Percentiles rank a stretch among this genome's conserved stretches.
These are phyloP conservation scores for Diabrotica virgifera DNA, from an alignment of 1,140 invertebrate species.

Conservation along the genomic window DNA sequence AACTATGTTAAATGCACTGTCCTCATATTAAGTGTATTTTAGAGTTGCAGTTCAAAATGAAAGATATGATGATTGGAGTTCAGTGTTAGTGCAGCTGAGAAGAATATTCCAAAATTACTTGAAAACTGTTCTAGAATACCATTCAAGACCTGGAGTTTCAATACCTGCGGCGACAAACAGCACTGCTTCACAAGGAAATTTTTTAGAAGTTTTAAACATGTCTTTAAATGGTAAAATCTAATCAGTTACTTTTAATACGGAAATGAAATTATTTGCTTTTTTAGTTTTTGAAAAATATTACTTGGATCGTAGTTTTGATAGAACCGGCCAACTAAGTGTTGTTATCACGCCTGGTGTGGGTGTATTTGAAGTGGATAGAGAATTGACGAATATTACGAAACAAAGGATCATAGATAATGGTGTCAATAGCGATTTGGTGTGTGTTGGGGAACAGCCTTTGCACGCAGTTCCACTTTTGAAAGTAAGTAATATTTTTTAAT, in stretches of 20 bases:
- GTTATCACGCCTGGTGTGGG: conserved; percentile 98
- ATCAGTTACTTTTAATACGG: conserved; percentile 6
- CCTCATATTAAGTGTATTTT: conserved; percentile 31
- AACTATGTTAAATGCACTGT: too few relatives aligned
- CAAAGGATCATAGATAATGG: conserved; percentile 98
- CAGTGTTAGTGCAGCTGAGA: conserved; percentile 79
- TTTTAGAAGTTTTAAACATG: conserved; percentile 97
- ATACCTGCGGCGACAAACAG: conserved; percentile 89
- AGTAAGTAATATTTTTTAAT: conserved; percentile 49
- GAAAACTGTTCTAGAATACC: conserved; percentile 83
- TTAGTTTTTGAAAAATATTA: conserved; percentile 98
- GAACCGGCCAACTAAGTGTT: conserved; percentile 95
- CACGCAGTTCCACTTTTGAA: conserved; percentile 96
- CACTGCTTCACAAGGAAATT: conserved; percentile 94
- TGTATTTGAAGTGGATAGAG: conserved; percentile 95
- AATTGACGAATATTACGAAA: conserved; percentile 97
- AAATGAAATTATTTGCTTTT: conserved; percentile 38
- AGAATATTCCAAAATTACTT: conserved; percentile 91
- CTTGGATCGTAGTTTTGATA: conserved; percentile 94
- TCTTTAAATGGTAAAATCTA: conserved; percentile 81
- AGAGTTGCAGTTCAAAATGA: conserved; percentile 97
- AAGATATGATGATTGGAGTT: conserved; percentile 95
- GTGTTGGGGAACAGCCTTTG: conserved; percentile 97
- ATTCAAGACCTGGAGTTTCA: conserved; percentile 65
- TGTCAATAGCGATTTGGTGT: conserved; percentile 90